Conservation (phyloP, 2,113 vertebrate species). For the Antechinus flavipes region DNA sequence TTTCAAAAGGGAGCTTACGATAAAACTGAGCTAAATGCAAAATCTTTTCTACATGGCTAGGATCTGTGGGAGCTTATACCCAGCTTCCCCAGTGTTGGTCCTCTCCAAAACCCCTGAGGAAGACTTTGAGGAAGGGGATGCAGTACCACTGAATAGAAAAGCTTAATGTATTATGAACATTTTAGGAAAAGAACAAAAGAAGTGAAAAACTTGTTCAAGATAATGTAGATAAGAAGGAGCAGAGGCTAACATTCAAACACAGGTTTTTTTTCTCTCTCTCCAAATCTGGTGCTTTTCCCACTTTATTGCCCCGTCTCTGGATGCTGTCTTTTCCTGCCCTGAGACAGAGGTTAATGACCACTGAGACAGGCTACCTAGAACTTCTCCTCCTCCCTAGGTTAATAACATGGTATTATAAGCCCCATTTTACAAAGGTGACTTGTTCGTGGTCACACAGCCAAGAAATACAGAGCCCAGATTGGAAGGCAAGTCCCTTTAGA, state of each 20-base stretch:
- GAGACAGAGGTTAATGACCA: neutral
- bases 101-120: neutral
- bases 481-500: neutral
- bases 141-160: neutral
- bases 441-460: neutral
- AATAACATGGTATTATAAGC: too few species aligned
- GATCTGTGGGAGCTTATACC: neutral
- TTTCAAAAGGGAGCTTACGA: neutral
- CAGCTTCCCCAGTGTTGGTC: neutral
- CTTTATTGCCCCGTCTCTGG: neutral
- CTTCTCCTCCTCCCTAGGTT: too few species aligned
- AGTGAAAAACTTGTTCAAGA: neutral
- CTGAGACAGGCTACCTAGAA: neutral
- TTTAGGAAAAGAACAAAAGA: neutral
- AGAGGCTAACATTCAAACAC: neutral
- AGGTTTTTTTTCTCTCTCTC: neutral
- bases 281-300: neutral
- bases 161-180: neutral
- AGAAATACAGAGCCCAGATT: neutral
- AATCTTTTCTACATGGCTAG: neutral
- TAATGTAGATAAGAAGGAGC: neutral
- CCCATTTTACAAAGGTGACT: neutral
- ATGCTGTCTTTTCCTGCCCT: neutral
- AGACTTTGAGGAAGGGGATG: neutral
- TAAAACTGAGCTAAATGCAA: neutral